phyloP scores from a whole-genome alignment of 2,888 invertebrate species.

The Aplocera efformata region DNA sequence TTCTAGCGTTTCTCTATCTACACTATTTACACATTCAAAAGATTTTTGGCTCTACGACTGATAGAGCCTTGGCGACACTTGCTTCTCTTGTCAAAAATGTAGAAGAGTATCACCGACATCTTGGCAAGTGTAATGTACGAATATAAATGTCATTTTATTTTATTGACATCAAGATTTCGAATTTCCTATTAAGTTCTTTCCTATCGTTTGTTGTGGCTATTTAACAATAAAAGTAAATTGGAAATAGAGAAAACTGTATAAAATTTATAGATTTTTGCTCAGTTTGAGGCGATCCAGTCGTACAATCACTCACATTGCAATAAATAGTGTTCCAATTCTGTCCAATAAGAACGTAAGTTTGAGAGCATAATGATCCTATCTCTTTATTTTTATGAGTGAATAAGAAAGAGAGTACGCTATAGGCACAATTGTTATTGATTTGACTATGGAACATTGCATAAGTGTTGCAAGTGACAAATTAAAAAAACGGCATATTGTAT shows the following conservation, averaged over 20 bases:
- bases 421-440: not conserved
- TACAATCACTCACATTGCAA: slow-evolving; percentile 72
- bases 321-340: slow-evolving; percentile 43
- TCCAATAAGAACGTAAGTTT: slow-evolving; percentile 25
- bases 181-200: slow-evolving; percentile 34
- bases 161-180: slow-evolving; percentile 39
- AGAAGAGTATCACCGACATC: slow-evolving; percentile 75
- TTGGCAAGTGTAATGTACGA: slow-evolving; percentile 58
- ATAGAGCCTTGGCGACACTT: slow-evolving; percentile 58
- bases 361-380: slow-evolving; percentile 5
- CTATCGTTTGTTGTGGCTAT: slow-evolving; percentile 23
- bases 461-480: no score
- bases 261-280: slow-evolving; percentile 55
- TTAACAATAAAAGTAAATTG: slow-evolving; percentile 1
- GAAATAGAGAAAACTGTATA: slow-evolving; percentile 37
- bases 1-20: slow-evolving; percentile 59
- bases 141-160: no score
- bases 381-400: not conserved
- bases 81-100: slow-evolving; percentile 72
- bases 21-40: slow-evolving; percentile 70
- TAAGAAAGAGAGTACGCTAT: slow-evolving; percentile 2
- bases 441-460: no score
- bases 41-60: slow-evolving; percentile 57
- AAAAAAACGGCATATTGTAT: no score
- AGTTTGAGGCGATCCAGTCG: slow-evolving; percentile 51